These are phyloP conservation scores for Synergus itoensis DNA, from an alignment of 2,888 invertebrate genomes.

Conservation along the genomic window DNA sequence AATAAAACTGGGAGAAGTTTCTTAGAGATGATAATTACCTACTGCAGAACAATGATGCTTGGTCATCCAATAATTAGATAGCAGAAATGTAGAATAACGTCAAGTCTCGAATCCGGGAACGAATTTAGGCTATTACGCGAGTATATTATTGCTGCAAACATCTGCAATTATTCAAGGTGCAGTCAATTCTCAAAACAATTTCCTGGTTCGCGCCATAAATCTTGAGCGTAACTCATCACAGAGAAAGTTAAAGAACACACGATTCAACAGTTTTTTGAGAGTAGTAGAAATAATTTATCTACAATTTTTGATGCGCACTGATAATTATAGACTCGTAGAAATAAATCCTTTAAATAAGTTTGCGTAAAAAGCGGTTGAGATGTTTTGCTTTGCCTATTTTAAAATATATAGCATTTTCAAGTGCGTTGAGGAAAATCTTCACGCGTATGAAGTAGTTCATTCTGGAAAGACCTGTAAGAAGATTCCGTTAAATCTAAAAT, in stretches of 20 bases:
- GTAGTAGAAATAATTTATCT: neutral
- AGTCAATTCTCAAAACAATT: slow-evolving; percentile 21
- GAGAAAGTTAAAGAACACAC: neutral
- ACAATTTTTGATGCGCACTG: slow-evolving; percentile 3
- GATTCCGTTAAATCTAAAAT: slow-evolving; percentile 20
- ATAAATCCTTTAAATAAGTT: neutral
- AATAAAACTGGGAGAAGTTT: neutral
- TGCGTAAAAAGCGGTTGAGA: neutral
- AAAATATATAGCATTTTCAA: slow-evolving; percentile 35
- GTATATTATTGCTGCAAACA: slow-evolving; percentile 1
- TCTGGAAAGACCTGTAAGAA: neutral
- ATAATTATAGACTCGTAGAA: slow-evolving; percentile 13
- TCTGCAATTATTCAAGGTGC: neutral
- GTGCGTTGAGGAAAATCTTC: slow-evolving; percentile 1
- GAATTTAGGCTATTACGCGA: neutral
- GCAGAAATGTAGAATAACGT: neutral
- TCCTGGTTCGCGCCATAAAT: slow-evolving; percentile 21
- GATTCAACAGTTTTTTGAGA: neutral
- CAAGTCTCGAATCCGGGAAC: neutral
- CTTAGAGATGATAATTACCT: neutral
- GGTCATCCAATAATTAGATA: neutral
- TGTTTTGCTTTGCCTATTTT: neutral
- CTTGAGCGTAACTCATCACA: slow-evolving; percentile 3
- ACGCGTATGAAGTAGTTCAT: slow-evolving; percentile 8
- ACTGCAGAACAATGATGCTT: neutral